Base-by-base conservation (phyloP, 2,888 invertebrate species). In the Neelides folsomi region DNA sequence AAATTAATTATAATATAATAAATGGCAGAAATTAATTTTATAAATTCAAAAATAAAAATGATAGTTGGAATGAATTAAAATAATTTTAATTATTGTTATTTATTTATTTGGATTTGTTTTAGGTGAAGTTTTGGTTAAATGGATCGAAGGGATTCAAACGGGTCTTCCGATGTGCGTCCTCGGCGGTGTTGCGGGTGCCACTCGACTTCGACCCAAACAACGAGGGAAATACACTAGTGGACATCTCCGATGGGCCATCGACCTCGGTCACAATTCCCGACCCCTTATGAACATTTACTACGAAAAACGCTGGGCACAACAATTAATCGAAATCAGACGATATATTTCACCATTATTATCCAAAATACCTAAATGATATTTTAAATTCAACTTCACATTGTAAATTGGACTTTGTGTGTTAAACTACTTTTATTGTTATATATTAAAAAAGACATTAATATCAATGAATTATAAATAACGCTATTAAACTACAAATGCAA, bases 121-220 rank as follows among this genome's bases (percentile, higher is more conserved):
- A 77, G 71, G 79, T 47, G 79, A 95, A 78, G 92, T 95, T 6
- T 80, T 88, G 10, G 86, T 98, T 5, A 98, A 98, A 74, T 95
- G 95, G 92, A 80, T 98, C 46, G 98, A 98, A 77, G 97, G 86
- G 1, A 78, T 97, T 52, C 98, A 99, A 72, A 87, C 86, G 10
- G 83, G 81, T 47, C 73, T 99, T 20, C 98, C 98, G 0, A 95
- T 99, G 95, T 95, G 95, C 68, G 76, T 89, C 55, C 80, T 83
- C 48, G 98, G 88, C 16, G 95, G 88, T 1, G 76, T 95, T 52
- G 90, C 93, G 76, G 97, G 95, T 10, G 87, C 94, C 1, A 74
- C 83, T 12, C 76, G 95, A 62, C 75, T 97, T 12, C 81, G 81
- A 65, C 84, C 89, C 51, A 90, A 86, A 67, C 89, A 93, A 68